Conservation (phyloP, 2,888 invertebrate genomes). For the Ectobius pallidus region DNA sequence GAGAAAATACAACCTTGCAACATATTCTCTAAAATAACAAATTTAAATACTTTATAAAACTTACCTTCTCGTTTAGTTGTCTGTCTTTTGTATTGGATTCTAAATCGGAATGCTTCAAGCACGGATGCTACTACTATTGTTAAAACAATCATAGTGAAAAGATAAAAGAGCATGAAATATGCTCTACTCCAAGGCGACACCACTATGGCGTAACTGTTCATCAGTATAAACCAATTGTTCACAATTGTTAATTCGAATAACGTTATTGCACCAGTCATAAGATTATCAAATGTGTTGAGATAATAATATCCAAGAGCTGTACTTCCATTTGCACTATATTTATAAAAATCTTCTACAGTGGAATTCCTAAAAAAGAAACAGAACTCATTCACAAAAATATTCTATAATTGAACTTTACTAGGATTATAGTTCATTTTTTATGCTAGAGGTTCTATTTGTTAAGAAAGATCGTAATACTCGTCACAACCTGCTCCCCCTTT, state of each 20-base stretch:
- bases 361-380: conserved; percentile 67
- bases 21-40: no score
- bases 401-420: no score
- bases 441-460: no score
- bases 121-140: conserved; percentile 90
- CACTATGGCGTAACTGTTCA: conserved; percentile 82
- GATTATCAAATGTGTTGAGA: conserved; percentile 82
- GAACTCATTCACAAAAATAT: no score
- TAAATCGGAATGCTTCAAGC: conserved; percentile 84
- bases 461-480: no score
- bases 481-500: no score
- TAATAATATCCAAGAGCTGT: conserved; percentile 84
- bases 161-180: conserved; percentile 89
- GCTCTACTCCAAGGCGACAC: conserved; percentile 74
- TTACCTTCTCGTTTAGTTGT: conserved; percentile 78
- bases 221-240: conserved; percentile 92
- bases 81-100: conserved; percentile 84
- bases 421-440: no score
- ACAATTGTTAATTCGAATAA: conserved; percentile 89
- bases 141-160: conserved; percentile 89
- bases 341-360: conserved; percentile 84
- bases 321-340: conserved; percentile 66
- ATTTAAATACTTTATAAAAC: no score
- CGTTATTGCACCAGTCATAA: conserved; percentile 79
- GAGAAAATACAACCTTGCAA: no score